phyloP scores from a whole-genome alignment of 2,797 vertebrate genomes.

The Pelodytes ibericus region DNA sequence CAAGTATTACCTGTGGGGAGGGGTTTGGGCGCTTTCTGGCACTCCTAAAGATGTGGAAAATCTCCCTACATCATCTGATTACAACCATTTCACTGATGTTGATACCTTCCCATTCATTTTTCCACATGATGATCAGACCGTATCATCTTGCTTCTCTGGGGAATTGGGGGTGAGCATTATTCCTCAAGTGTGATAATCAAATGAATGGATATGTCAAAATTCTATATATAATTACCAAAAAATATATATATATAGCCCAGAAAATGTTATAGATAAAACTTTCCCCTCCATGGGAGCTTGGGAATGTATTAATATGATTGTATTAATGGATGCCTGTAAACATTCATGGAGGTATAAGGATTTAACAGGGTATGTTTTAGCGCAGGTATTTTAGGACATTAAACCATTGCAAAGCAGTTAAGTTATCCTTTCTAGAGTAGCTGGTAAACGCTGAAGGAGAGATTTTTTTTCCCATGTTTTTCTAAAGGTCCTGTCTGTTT shows the following conservation, averaged over 20 bases:
- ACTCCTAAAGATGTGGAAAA: slow-evolving; percentile 35
- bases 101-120: neutral
- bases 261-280: neutral
- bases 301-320: slow-evolving; percentile 27
- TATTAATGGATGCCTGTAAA: slow-evolving; percentile 12
- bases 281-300: neutral
- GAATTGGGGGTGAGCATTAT: neutral
- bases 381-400: neutral
- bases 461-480: neutral
- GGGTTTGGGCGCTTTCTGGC: neutral
- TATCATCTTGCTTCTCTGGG: neutral
- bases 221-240: slow-evolving; percentile 3
- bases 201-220: neutral
- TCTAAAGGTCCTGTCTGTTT: neutral
- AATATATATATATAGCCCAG: neutral
- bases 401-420: slow-evolving; percentile 1
- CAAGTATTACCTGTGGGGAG: slow-evolving; percentile 4
- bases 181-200: neutral
- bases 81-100: neutral
- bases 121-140: neutral
- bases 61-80: slow-evolving; percentile 12
- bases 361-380: slow-evolving; percentile 13
- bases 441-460: neutral
- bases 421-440: neutral
- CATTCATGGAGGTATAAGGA: neutral